Base-by-base conservation (phyloP, 2,888 invertebrate genomes). In the Lithophane semibrunnea region DNA sequence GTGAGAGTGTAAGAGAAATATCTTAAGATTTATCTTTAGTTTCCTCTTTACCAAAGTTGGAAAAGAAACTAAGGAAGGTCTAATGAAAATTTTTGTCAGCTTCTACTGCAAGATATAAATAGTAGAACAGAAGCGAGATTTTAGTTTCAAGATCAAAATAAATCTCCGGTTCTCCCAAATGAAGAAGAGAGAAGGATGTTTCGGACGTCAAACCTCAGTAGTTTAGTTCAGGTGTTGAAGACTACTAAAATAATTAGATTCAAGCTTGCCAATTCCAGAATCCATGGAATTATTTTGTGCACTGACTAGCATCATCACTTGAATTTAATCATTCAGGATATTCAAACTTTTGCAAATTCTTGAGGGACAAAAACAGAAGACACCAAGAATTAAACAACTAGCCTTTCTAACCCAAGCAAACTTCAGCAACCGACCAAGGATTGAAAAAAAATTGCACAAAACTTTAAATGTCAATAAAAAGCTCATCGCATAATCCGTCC, bases 401-500 rank as follows among this genome's bases (percentile, higher is more conserved):
- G 3, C 18, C 2, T 52, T 52, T 52, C 52, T 9, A 9, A 52
- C 8, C 18, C 18, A 21, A 52, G 52, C 52, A 52, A 52, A 9
- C 21, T 52, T 52, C 9, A 52, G 21, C 21, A 52, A 52, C 21
- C 1, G 21, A 2, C 52, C 21, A 52, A 52, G 3, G 8, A 52
- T 21, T 52, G 9, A 52, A n/a, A 77, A 77, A 68, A 68, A 72
- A 47, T 12, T 56, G 44, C 29, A 70, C 47, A 52, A 21, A 63
- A 72, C 18, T 65, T 69, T 64, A 64, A 82, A 85, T 72, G 85
- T 24, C 82, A 84, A 88, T 82, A 88, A 89, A 89, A 90, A 91
- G 90, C 87, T 88, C 89, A 86, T 90, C 84, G 85, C 86, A 84
- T 91, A 94, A 93, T 95, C 92, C 95, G 93, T 93, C 94, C 94